A percentile compares a stretch with the other conserved stretches of the same genome.
These are phyloP conservation scores for Acanthosepion lycidas DNA, from an alignment of 2,888 invertebrate species.

Conservation along the genomic window DNA sequence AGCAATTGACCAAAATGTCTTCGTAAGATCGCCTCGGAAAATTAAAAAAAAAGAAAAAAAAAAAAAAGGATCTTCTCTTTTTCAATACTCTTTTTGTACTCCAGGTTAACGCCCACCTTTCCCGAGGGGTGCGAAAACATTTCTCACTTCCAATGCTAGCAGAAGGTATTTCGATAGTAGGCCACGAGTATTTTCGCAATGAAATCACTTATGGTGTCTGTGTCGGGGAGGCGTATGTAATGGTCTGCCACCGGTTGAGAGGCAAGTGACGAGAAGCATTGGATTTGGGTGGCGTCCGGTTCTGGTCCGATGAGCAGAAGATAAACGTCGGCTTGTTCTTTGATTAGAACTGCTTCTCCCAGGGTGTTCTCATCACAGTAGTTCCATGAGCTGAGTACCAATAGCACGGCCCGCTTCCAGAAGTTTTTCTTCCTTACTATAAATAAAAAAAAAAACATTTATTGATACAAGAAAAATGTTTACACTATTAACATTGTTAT, in stretches of 20 bases:
- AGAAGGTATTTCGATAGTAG: conserved; percentile 36
- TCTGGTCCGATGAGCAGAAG: conserved; percentile 41
- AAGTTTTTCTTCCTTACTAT: conserved; percentile 2
- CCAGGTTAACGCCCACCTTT: background rate
- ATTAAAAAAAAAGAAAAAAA: too few relatives aligned
- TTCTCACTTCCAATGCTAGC: background rate
- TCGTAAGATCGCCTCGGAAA: too few relatives aligned
- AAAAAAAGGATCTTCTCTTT: too few relatives aligned
- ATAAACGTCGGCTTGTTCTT: conserved; percentile 41
- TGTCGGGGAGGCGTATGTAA: conserved; percentile 14
- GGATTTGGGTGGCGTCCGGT: conserved; percentile 35
- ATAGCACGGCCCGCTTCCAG: background rate
- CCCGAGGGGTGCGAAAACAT: background rate
- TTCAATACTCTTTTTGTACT: background rate
- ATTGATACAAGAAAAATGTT: background rate
- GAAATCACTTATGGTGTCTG: conserved; percentile 23
- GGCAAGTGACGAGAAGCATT: conserved; percentile 12
- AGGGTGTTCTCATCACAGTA: conserved; percentile 41
- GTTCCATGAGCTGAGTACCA: conserved; percentile 35
- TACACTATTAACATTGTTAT: too few relatives aligned
- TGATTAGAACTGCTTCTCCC: conserved; percentile 25
- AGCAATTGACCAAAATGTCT: too few relatives aligned
- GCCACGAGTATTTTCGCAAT: conserved; percentile 25
- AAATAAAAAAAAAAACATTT: conserved; percentile 8
- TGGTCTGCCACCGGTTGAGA: conserved; percentile 34